A percentile compares a stretch with the other conserved stretches of the same genome.
phyloP scores from a whole-genome alignment of 2,113 vertebrate species.

The Eurypyga helias region DNA sequence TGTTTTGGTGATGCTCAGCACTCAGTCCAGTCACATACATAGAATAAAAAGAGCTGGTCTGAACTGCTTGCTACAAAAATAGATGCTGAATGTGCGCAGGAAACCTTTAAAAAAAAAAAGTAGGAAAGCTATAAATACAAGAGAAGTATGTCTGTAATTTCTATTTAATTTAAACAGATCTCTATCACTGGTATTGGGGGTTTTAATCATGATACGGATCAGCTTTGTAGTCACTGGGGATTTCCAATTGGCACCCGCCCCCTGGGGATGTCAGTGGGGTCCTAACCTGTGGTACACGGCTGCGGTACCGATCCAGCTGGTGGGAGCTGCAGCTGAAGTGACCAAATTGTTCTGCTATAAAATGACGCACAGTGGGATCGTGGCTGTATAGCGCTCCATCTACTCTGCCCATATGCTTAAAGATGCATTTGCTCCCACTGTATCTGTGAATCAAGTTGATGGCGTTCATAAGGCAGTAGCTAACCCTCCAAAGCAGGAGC shows the following conservation, averaged over 20 bases:
- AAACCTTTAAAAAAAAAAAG: not conserved
- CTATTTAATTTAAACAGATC: not conserved
- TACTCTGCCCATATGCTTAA: not conserved
- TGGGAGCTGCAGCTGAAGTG: not conserved
- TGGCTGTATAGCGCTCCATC: not conserved
- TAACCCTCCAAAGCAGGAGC: not conserved
- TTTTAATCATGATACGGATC: not conserved
- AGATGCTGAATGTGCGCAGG: not conserved
- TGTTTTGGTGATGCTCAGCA: not conserved
- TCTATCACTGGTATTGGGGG: not conserved
- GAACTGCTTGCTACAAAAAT: not conserved
- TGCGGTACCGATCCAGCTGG: not conserved
- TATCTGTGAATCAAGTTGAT: not conserved
- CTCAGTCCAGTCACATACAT: not conserved
- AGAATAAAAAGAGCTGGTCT: not conserved
- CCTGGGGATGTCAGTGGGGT: rapidly evolving
- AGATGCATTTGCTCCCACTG: not conserved
- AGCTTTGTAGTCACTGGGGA: not conserved
- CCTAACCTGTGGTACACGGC: not conserved
- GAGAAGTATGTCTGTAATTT: not conserved
- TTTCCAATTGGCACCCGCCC: not conserved
- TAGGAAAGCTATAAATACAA: not conserved
- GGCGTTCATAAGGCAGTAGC: not conserved
- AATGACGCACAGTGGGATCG: not conserved
- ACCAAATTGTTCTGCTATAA: not conserved